A percentile compares a stretch with the other conserved stretches of the same genome.
phyloP scores from a whole-genome alignment of 2,888 invertebrate species.

The Melipona beecheii region DNA sequence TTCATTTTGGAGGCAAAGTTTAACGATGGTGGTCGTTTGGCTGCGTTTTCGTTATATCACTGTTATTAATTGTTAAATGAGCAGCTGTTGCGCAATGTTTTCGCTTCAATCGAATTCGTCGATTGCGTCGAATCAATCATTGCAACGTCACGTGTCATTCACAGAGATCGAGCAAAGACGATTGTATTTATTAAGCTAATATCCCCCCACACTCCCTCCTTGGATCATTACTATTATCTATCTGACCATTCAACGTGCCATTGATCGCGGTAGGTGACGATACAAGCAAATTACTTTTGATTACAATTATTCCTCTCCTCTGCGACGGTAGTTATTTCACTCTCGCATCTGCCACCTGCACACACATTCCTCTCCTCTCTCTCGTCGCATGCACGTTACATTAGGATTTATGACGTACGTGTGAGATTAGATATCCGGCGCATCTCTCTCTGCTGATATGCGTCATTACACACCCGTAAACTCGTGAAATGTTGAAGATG shows the following conservation, averaged over 20 bases:
- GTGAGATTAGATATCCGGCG: constrained; percentile 1
- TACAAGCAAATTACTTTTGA: constrained; percentile 49
- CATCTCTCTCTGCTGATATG: constrained; percentile 14
- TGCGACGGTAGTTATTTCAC: constrained; percentile 36
- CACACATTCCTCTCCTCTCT: not conserved
- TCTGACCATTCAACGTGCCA: constrained; percentile 26
- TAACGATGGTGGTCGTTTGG: not conserved
- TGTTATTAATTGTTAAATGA: not conserved
- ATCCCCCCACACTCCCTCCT: not conserved
- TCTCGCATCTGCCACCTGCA: constrained; percentile 18
- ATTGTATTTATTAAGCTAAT: not conserved
- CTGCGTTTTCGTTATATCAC: not conserved
- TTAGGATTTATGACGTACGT: constrained; percentile 55
- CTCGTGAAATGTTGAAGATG: not conserved
- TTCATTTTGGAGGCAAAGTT: not conserved
- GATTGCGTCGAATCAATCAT: not conserved
- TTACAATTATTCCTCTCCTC: constrained; percentile 38
- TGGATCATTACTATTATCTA: not conserved
- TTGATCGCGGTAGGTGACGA: constrained; percentile 17
- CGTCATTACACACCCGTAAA: constrained; percentile 42
- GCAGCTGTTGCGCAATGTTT: not conserved
- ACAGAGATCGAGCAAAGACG: not conserved
- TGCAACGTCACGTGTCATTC: not conserved
- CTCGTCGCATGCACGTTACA: constrained; percentile 23
- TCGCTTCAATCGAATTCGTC: not conserved